These are phyloP conservation scores for Acronicta psi DNA, from an alignment of 2,888 invertebrate genomes.

Conservation along the genomic window DNA sequence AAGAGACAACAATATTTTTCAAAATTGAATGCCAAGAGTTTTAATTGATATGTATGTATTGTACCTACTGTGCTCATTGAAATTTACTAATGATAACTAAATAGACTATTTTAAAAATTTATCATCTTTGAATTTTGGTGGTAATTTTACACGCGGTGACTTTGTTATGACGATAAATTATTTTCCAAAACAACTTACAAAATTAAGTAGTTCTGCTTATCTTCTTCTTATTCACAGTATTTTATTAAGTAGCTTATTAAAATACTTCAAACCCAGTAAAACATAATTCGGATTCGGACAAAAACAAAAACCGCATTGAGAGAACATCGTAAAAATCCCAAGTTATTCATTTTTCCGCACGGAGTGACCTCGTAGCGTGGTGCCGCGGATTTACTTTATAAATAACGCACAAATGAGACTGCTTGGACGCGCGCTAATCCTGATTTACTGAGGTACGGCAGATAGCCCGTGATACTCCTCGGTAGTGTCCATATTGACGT, in stretches of 20 bases:
- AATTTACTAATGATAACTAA: too few species aligned
- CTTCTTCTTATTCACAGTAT: neutral
- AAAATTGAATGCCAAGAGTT: too few species aligned
- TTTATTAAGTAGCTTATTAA: slow-evolving; percentile 23
- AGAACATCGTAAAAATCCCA: slow-evolving; percentile 51
- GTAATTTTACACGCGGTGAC: neutral
- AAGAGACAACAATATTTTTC: neutral
- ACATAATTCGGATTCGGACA: slow-evolving; percentile 26
- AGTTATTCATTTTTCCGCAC: slow-evolving; percentile 66
- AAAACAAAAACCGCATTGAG: slow-evolving; percentile 54
- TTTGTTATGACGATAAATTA: neutral
- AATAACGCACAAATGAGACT: slow-evolving; percentile 84
- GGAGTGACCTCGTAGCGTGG: slow-evolving; percentile 60
- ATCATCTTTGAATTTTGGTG: neutral
- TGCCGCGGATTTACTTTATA: slow-evolving; percentile 78
- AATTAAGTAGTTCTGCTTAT: neutral
- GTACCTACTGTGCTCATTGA: too few species aligned
- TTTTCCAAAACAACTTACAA: neutral
- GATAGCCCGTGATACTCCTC: slow-evolving; percentile 57
- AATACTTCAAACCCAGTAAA: slow-evolving; percentile 26
- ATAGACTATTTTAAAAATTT: neutral
- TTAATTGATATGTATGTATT: too few species aligned
- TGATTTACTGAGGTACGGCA: slow-evolving; percentile 82
- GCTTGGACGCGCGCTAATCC: slow-evolving; percentile 79
- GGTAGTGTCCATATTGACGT: slow-evolving; percentile 61